Base-by-base conservation (phyloP, 2,888 invertebrate genomes). In the Zygaena filipendulae region DNA sequence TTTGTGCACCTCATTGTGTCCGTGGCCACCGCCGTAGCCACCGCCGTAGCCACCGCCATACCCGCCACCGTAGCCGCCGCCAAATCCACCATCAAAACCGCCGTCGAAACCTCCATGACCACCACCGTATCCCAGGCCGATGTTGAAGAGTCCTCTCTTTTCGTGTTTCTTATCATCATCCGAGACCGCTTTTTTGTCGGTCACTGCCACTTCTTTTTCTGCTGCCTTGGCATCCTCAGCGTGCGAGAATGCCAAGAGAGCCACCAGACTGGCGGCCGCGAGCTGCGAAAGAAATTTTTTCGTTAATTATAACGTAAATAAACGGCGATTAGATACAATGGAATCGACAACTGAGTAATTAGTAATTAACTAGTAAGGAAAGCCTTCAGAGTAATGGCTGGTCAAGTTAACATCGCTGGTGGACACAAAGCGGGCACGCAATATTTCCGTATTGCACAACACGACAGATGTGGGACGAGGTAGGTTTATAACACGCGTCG, bases 121-220 rank as follows among this genome's bases (percentile, higher is more conserved):
- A 27, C 52, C 52, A 36, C 70, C 75, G 38, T 77, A 81, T 34
- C 83, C 82, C 34, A 83, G 74, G 40, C 83, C 82, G 38, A 60
- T 57, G 32, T 81, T 72, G 47, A 83, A 82, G 32, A 91, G 69
- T 30, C 91, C 90, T 49, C 91, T 84, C 59, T 91, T 91, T 43
- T 89, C 88, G 57, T 88, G 87, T 45, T 88, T 87, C 55, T 89
- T 89, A 38, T 87, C 87, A 38, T 87, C 87, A 29, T 66, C 80
- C 31, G 67, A 59, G 25, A 59, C 67, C 36, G 82, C 71, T 52
- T 82, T 79, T 52, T 72, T 70, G 50, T 83, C 82, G 60, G 69
- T 63, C 64, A 70, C 79, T 64, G 79, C 80, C 74, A 77, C 77
- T 75, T 80, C 80, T 46, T 71, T 79, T 72, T 82, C 82, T 63